Evolutionary conservation across 2,888 invertebrate genomes (phyloP), one percentile per base, ranked within the genome.

Genomic region (Crepidodera aurea): DNA sequence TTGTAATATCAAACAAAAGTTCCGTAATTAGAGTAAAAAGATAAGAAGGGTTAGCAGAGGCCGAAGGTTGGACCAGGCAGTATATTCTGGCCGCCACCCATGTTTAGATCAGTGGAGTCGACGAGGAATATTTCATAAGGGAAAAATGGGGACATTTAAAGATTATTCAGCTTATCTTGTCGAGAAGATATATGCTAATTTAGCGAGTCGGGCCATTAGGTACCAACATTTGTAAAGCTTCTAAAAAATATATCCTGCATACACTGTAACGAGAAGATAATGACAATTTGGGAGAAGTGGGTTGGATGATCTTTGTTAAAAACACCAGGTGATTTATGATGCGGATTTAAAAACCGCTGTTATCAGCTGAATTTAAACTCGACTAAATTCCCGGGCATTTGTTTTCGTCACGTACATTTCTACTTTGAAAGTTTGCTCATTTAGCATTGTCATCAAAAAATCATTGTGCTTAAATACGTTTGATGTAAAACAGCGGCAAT

Each of bases 301-400:
- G 51, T 51, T 51, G 51, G 51, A 51, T 51, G 51, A 51, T 51
- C 51, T 37, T 51, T 51, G 51, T 51, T 51, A 51, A 51, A 51
- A 51, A 51, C 51, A 51, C 37, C 51, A 51, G 51, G 51, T 51
- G 51, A 51, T 51, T 51, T 51, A 51, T 37, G 32, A 51, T 51
- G 51, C 34, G 51, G 51, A 51, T 51, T 51, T 51, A 51, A 51
- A 51, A 51, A 51, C 51, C 37, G 51, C 51, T 37, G 51, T 51
- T 51, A 51, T 51, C 51, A 51, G 51, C 25, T 19, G 51, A 51
- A 51, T 51, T 51, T 51, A 34, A 51, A 51, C 37, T 51, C 51
- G 34, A 34, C 51, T 51, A 51, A 51, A 51, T 51, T 51, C 51
- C 51, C 16, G 51, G 51, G 51, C 51, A 51, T 51, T 51, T 51